These are phyloP conservation scores for Noctuana brunneofusca DNA, from an alignment of 2,888 invertebrate genomes.

Conservation along the genomic window DNA sequence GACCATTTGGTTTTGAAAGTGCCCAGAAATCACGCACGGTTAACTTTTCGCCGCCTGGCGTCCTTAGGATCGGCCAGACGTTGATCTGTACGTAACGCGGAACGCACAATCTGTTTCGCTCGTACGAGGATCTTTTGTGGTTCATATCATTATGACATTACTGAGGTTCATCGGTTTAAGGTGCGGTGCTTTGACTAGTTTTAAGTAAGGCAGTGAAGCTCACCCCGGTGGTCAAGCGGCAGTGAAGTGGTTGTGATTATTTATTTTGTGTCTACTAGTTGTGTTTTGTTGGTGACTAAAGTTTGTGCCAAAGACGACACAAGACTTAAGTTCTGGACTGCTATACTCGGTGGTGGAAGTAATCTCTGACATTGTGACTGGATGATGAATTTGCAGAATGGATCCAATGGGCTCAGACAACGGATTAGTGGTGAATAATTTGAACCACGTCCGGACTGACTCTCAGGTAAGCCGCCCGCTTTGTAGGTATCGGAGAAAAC, in stretches of 20 bases:
- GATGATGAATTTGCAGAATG: slow-evolving; percentile 71
- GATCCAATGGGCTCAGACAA: slow-evolving; percentile 76
- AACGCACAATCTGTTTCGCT: slow-evolving; percentile 38
- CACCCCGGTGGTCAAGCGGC: slow-evolving; percentile 52
- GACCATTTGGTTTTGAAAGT: slow-evolving; percentile 82
- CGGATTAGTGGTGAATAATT: slow-evolving; percentile 78
- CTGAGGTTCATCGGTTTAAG: slow-evolving; percentile 62
- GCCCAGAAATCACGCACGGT: slow-evolving; percentile 81
- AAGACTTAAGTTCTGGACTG: slow-evolving; percentile 44
- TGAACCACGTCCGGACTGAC: slow-evolving; percentile 78
- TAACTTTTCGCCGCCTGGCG: slow-evolving; percentile 81
- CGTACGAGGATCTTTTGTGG: slow-evolving; percentile 56
- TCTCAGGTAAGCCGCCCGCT: slow-evolving; percentile 74
- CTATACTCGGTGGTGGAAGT: slow-evolving; percentile 54
- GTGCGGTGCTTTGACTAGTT: slow-evolving; percentile 54
- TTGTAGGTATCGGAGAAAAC: slow-evolving; percentile 69
- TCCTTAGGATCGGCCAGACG: slow-evolving; percentile 73
- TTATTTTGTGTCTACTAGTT: slow-evolving; percentile 55
- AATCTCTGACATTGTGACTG: slow-evolving; percentile 46
- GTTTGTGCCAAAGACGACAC: slow-evolving; percentile 38
- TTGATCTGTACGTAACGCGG: slow-evolving; percentile 38
- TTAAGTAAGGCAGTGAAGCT: slow-evolving; percentile 66
- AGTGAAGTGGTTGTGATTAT: slow-evolving; percentile 48
- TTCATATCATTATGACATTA: slow-evolving; percentile 64
- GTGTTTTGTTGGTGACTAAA: slow-evolving; percentile 50